These are phyloP conservation scores for Gymnorhina tibicen DNA, from an alignment of 2,113 vertebrate species.

Conservation along the genomic window DNA sequence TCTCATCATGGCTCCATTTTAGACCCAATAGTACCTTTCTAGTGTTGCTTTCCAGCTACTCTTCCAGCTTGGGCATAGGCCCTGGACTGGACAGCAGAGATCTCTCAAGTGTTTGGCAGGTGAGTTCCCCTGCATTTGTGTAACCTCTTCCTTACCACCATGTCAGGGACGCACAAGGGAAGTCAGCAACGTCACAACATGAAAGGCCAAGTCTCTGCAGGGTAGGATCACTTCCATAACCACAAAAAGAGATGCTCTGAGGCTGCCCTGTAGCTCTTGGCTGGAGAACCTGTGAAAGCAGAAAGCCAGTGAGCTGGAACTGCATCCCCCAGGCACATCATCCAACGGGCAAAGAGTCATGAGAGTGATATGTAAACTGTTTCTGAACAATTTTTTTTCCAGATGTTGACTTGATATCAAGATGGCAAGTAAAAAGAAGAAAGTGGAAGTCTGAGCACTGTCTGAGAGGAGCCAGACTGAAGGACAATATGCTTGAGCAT, in stretches of 20 bases:
- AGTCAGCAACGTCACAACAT: rapidly evolving
- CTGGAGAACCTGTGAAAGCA: background rate
- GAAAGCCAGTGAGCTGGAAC: background rate
- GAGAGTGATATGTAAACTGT: background rate
- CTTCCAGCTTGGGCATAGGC: background rate
- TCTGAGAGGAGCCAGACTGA: background rate
- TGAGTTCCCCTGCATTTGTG: background rate
- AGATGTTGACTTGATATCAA: background rate
- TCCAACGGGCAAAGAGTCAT: rapidly evolving
- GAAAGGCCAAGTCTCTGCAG: background rate
- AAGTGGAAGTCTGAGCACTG: background rate
- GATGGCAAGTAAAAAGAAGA: background rate
- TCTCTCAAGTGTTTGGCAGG: background rate
- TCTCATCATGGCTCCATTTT: background rate
- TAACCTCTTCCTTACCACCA: background rate
- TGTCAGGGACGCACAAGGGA: rapidly evolving
- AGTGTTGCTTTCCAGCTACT: background rate
- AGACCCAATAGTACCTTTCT: background rate
- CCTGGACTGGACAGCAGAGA: background rate
- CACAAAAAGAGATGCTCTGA: background rate
- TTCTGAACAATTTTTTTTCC: background rate
- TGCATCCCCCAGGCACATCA: rapidly evolving
- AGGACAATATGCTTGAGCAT: background rate
- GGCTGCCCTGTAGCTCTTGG: background rate
- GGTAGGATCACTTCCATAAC: background rate